phyloP scores from a whole-genome alignment of 2,113 vertebrate genomes.

The Drymodes brunneopygia region DNA sequence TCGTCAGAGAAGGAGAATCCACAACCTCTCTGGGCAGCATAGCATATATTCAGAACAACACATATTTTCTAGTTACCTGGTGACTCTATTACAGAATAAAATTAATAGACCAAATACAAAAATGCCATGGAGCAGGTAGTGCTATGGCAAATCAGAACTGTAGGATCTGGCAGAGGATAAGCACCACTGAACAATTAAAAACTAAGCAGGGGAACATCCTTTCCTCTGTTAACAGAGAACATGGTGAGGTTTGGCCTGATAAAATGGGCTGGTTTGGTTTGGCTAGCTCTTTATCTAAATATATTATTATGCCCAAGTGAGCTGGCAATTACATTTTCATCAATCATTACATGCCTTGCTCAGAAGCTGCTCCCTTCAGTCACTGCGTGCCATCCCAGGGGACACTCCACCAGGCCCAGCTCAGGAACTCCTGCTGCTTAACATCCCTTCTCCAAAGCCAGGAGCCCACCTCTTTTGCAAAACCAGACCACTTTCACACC shows the following conservation, averaged over 20 bases:
- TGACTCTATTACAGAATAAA: not conserved
- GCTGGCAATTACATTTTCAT: not conserved
- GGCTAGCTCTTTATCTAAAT: not conserved
- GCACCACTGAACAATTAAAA: not conserved
- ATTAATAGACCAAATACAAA: not conserved
- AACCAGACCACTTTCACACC: not conserved
- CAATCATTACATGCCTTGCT: not conserved
- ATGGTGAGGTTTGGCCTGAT: not conserved
- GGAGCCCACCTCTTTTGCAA: not conserved
- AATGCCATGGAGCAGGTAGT: rapidly evolving
- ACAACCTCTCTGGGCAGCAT: not conserved
- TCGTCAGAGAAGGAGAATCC: not conserved
- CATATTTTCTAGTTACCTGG: not conserved
- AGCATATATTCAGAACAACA: not conserved
- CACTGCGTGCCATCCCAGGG: not conserved
- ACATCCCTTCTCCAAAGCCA: not conserved
- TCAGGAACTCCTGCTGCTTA: not conserved
- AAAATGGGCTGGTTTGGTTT: not conserved
- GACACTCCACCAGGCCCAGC: not conserved
- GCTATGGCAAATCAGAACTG: not conserved
- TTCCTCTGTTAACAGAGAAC: not conserved
- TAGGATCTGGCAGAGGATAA: not conserved
- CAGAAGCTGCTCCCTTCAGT: not conserved
- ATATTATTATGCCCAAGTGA: not conserved
- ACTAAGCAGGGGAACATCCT: not conserved